Conservation (phyloP, 2,113 vertebrate genomes). For the Thymallus thymallus region DNA sequence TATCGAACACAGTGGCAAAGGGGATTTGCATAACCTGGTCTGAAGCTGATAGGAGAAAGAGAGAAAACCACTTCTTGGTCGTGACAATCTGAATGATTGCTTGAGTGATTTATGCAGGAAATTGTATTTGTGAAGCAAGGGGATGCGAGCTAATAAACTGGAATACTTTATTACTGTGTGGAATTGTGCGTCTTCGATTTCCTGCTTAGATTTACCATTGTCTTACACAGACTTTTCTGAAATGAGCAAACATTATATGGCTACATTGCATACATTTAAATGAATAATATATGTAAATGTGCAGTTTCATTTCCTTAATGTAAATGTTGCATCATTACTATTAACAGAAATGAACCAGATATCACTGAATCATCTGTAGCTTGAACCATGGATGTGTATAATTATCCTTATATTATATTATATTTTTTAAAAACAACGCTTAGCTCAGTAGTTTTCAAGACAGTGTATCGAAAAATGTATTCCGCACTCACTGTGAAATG, state of each 20-base stretch:
- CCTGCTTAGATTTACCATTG: constrained; percentile 57
- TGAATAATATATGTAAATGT: constrained; percentile 72
- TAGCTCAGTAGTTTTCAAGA: constrained; percentile 28
- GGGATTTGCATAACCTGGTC: constrained; percentile 72
- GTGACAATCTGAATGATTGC: constrained; percentile 75
- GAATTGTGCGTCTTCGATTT: constrained; percentile 66
- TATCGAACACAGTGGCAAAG: constrained; percentile 57
- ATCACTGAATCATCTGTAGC: constrained; percentile 55
- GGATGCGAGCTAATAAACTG: constrained; percentile 67
- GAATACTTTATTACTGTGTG: constrained; percentile 65
- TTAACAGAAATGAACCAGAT: constrained; percentile 62
- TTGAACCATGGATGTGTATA: constrained; percentile 54
- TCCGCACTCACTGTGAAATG: constrained; percentile 4
- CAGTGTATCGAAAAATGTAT: neutral
- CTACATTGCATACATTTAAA: constrained; percentile 41
- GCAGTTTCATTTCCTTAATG: constrained; percentile 72
- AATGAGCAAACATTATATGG: constrained; percentile 62
- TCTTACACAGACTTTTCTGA: constrained; percentile 53
- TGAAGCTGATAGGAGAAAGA: constrained; percentile 70
- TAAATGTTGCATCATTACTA: constrained; percentile 68
- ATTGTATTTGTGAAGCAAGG: constrained; percentile 73
- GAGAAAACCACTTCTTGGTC: constrained; percentile 61
- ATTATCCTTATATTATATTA: too few species aligned
- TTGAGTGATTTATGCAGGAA: constrained; percentile 78
- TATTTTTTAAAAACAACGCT: constrained; percentile 28